These are phyloP conservation scores for Pempheris klunzingeri DNA, from an alignment of 2,797 vertebrate genomes.

Conservation along the genomic window DNA sequence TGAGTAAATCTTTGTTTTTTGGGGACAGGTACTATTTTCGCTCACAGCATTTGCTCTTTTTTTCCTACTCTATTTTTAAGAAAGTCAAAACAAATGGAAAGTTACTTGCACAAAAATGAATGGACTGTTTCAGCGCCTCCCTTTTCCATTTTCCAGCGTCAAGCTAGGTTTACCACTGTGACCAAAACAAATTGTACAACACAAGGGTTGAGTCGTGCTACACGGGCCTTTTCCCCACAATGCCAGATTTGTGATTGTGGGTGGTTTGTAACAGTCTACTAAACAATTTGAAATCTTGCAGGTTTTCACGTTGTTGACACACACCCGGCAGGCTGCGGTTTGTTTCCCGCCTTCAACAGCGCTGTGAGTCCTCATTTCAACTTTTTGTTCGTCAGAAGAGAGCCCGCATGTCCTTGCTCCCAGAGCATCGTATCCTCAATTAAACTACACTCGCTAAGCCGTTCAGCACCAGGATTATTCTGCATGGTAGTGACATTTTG, in stretches of 20 bases:
- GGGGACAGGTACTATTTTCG: neutral
- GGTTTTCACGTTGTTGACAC: constrained; percentile 30
- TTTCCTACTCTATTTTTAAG: neutral
- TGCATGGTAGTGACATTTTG: constrained; percentile 65
- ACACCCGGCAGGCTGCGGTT: constrained; percentile 17
- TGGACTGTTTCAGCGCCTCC: neutral
- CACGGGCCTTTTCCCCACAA: constrained; percentile 24
- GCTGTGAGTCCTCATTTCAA: constrained; percentile 37
- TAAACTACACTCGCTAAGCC: constrained; percentile 64
- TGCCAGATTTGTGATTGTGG: constrained; percentile 28
- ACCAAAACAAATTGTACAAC: constrained; percentile 46
- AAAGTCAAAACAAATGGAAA: neutral
- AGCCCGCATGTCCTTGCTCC: constrained; percentile 39
- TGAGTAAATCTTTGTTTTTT: neutral
- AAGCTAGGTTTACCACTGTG: constrained; percentile 37
- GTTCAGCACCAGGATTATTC: constrained; percentile 65
- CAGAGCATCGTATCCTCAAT: constrained; percentile 64
- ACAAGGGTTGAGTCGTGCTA: constrained; percentile 13
- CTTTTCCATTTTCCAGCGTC: constrained; percentile 7
- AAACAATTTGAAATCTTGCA: constrained; percentile 32
- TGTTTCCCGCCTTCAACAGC: constrained; percentile 22
- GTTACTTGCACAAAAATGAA: neutral
- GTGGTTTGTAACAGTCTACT: constrained; percentile 21
- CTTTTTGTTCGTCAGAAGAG: constrained; percentile 32
- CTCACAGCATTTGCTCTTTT: neutral